Base-by-base conservation (phyloP, 2,797 vertebrate genomes). In the Falco columbarius region DNA sequence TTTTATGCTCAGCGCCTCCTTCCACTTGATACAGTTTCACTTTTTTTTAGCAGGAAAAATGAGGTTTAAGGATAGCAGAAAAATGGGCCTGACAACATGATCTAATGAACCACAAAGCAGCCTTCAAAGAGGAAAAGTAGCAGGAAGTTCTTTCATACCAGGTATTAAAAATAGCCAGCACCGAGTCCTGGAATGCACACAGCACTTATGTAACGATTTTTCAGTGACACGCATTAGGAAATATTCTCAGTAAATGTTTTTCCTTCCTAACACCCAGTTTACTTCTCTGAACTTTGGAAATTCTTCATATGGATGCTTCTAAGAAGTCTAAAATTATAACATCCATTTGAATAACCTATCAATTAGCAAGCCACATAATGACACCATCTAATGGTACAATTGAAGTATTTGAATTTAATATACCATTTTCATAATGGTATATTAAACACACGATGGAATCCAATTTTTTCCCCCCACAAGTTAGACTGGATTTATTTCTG, bases 121-220 rank as follows among this genome's bases (percentile, higher is more conserved):
- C 81, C 81, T 95, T 85, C 89, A 93, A 97, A 87, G 86, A 93
- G 84, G 92, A 96, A 97, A 97, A 95, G 83, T 93, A 92, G 89
- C 96, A 97, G 95, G 96, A 97, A 97, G 93, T 94, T 93, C 83
- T 92, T 86, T 97, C 86, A 74, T 91, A 96, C 75, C 66, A 55
- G 89, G 92, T 92, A 94, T 96, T 96, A 96, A 97, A 97, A 96
- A 97, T 96, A 97, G 95, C 44, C 72, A 91, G 94, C 86, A 81
- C 94, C 90, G 93, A 95, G 92, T 49, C 91, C 93, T 83, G 94
- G 95, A 96, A 97, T 90, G 92, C 93, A 82, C 87, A 70, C 58
- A 70, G 86, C 75, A 81, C 86, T 96, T 96, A 86, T 61, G 89
- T 93, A 96, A 96, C 58, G 34, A 95, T 72, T 95, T 94, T 91